phyloP scores from a whole-genome alignment of 2,797 vertebrate species.

The Liparis tanakae region DNA sequence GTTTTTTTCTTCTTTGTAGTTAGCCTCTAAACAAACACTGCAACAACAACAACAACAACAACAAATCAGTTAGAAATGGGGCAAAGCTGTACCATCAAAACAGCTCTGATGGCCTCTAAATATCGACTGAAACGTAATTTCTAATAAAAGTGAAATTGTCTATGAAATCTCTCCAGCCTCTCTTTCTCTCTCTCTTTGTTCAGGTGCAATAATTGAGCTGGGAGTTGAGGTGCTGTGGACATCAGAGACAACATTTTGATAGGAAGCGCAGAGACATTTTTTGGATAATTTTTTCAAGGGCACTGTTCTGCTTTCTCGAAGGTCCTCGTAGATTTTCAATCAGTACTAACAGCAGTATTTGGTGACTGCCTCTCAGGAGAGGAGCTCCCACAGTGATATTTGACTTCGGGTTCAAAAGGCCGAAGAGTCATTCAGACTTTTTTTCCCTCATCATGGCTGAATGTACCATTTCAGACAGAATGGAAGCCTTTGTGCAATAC shows the following conservation, averaged over 20 bases:
- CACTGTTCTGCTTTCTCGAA: slow-evolving; percentile 72
- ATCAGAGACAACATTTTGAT: slow-evolving; percentile 75
- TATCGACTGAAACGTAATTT: slow-evolving; percentile 55
- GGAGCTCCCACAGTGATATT: slow-evolving; percentile 78
- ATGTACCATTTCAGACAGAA: slow-evolving; percentile 71
- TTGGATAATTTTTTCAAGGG: slow-evolving; percentile 77
- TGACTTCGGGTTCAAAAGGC: slow-evolving; percentile 81
- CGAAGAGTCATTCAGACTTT: slow-evolving; percentile 64
- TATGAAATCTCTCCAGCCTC: slow-evolving; percentile 50
- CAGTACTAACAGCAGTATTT: slow-evolving; percentile 82
- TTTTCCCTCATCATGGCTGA: slow-evolving; percentile 58
- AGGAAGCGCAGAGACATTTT: slow-evolving; percentile 74
- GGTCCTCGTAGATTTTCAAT: slow-evolving; percentile 84
- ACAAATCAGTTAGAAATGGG: slow-evolving; percentile 25
- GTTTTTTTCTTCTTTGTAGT: background rate
- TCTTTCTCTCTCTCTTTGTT: slow-evolving; percentile 29
- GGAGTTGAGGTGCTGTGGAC: slow-evolving; percentile 53
- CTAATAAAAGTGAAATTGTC: slow-evolving; percentile 67
- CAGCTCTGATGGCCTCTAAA: slow-evolving; percentile 42
- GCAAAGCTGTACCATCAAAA: slow-evolving; percentile 23
- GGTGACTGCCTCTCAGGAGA: slow-evolving; percentile 72
- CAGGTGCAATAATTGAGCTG: slow-evolving; percentile 67
- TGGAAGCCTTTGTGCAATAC: slow-evolving; percentile 63
- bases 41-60: slow-evolving; percentile 26
- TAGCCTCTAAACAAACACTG: slow-evolving; percentile 18